Base-by-base conservation (phyloP, 2,888 invertebrate genomes). In the Pandemis cinnamomeana region DNA sequence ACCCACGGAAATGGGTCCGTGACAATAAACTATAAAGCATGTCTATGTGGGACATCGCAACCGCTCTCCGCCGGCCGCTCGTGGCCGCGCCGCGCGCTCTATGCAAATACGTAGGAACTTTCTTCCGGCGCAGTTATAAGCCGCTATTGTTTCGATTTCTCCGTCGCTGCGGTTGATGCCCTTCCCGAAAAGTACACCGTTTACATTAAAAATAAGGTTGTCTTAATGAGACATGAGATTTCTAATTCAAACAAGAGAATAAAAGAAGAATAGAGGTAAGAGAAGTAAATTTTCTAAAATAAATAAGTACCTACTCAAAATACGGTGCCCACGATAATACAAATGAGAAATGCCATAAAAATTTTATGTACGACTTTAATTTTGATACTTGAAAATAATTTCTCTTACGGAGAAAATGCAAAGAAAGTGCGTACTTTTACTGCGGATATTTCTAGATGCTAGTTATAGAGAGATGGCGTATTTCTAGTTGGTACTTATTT, bases 1-100 rank as follows among this genome's bases (percentile, higher is more conserved):
- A 90, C 89, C 89, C 89, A 89, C 88, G 89, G 91, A 92, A 91
- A 93, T 93, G 88, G 93, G 92, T 90, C 85, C 87, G 86, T 84
- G 85, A 91, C 90, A 91, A 88, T 92, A 92, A 91, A 92, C 89
- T 87, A 89, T 87, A 86, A 86, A 86, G 81, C 86, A 81, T 91
- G 92, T 91, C 92, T 92, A 91, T 87, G 92, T 93, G 80, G 93
- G 92, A 84, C 92, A 93, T 92, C 93, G 79, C 75, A 55, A 79
- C 78, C 78, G 78, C 78, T 79, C 81, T 83, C 81, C 80, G 81
- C 84, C 84, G 85, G 83, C 84, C 87, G 87, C 86, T 86, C 79
- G 80, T 79, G 75, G 63, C 71, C 72, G 77, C 76, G 78, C 83
- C 76, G 83, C 82, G 77, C 78, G 71, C 66, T 84, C 89, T 88